Percentiles rank a stretch among this genome's conserved stretches.
Conservation (phyloP, 37 sponge, comb jelly and placozoan genomes). For the Oscarella lobularis region DNA sequence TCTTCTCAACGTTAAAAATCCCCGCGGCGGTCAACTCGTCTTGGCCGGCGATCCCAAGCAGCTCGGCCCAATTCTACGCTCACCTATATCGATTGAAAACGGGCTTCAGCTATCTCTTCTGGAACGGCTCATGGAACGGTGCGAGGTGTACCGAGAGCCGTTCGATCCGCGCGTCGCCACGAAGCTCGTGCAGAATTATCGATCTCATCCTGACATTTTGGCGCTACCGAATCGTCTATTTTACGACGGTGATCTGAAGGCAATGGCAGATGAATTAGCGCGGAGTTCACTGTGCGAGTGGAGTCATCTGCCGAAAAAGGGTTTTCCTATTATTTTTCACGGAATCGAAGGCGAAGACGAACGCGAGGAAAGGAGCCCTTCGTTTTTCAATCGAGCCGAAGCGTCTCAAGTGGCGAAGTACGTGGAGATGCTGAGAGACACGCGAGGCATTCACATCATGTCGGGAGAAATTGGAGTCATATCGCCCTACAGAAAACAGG, state of each 20-base stretch:
- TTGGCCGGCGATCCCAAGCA: conserved; percentile 68
- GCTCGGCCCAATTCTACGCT: conserved; percentile 53
- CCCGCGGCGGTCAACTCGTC: conserved; percentile 34
- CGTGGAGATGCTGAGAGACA: conserved; percentile 24
- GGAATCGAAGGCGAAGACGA: conserved; percentile 59
- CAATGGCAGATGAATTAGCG: neutral
- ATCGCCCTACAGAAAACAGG: conserved; percentile 64
- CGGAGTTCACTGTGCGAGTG: neutral
- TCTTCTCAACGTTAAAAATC: conserved; percentile 20
- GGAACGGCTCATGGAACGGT: conserved; percentile 52
- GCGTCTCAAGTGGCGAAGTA: conserved; percentile 19
- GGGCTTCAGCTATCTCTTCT: conserved; percentile 56
- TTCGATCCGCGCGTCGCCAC: neutral
- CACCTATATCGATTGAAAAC: conserved; percentile 7
- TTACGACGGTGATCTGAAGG: conserved; percentile 3
- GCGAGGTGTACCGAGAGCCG: conserved; percentile 1
- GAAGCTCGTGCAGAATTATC: conserved; percentile 8
- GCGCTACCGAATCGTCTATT: neutral
- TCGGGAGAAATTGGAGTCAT: conserved; percentile 43
- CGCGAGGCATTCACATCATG: neutral
- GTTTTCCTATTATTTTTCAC: conserved; percentile 49
- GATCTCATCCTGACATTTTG: conserved; percentile 3
- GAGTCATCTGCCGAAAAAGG: neutral
- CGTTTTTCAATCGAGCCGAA: conserved; percentile 65
- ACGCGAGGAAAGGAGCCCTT: conserved; percentile 59